Percentiles rank a stretch among this genome's conserved stretches.
These are phyloP conservation scores for Agonopterix heracliana DNA, from an alignment of 2,888 invertebrate species.

Conservation along the genomic window DNA sequence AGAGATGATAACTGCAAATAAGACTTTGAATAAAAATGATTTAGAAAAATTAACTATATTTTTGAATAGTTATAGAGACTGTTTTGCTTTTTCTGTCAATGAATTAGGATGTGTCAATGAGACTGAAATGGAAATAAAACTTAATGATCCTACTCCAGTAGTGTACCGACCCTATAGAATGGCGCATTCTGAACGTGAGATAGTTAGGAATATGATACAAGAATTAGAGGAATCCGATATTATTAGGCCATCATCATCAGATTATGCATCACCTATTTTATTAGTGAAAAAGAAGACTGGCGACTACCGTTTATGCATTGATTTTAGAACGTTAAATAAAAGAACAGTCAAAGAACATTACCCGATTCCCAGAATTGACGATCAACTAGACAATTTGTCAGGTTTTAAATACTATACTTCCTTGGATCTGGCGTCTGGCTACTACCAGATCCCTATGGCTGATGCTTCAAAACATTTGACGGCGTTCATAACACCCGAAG, in stretches of 20 bases:
- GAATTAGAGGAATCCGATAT: constrained; percentile 8
- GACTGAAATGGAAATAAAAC: constrained; percentile 5
- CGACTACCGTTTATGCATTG: neutral
- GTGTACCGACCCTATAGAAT: constrained; percentile 6
- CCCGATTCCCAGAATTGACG: neutral
- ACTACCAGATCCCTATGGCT: constrained; percentile 2
- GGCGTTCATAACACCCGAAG: constrained; percentile 12
- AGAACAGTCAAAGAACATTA: neutral
- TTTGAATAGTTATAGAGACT: constrained; percentile 3
- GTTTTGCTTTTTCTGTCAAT: constrained; percentile 7
- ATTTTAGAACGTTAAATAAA: neutral
- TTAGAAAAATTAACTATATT: neutral
- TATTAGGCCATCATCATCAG: constrained; percentile 1
- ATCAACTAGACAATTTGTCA: constrained; percentile 8
- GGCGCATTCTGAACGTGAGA: constrained; percentile 5
- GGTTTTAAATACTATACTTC: constrained; percentile 10
- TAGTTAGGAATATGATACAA: constrained; percentile 5
- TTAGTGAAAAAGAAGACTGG: constrained; percentile 12
- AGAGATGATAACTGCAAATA: neutral
- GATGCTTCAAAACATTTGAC: constrained; percentile 9
- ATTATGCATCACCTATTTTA: constrained; percentile 5
- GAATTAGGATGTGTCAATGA: constrained; percentile 5
- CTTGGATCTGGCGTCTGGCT: no score
- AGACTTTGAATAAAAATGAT: neutral
- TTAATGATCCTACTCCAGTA: constrained; percentile 1